phyloP scores from a whole-genome alignment of 2,888 invertebrate genomes.

The Anorthoa munda region DNA sequence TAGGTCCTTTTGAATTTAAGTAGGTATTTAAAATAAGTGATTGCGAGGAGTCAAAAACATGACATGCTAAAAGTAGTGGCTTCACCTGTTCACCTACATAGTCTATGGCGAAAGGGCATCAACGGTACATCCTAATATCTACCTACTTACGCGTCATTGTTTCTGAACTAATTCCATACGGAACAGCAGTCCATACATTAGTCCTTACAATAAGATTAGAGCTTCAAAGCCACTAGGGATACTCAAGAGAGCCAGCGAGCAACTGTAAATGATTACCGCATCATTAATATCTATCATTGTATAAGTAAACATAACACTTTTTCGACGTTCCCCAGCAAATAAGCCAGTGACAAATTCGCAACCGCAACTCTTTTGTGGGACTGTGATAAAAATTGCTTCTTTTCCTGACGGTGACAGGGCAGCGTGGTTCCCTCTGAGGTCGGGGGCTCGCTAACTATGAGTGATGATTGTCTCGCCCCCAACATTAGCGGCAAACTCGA shows the following conservation, averaged over 20 bases:
- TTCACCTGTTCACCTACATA: conserved; percentile 1
- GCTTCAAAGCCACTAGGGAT: conserved; percentile 38
- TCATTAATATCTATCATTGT: conserved; percentile 85
- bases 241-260: conserved; percentile 33
- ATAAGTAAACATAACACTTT: conserved; percentile 77
- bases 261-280: conserved; percentile 65
- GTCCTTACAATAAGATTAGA: conserved; percentile 37
- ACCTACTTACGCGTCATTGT: conserved; percentile 13
- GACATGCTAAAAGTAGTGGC: too few relatives aligned
- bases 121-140: background rate
- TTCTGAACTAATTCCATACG: conserved; percentile 14
- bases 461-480: conserved; percentile 86
- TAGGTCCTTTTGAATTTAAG: background rate
- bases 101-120: background rate
- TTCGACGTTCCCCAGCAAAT: conserved; percentile 77
- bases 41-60: background rate
- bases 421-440: conserved; percentile 76
- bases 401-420: conserved; percentile 83
- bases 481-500: conserved; percentile 76
- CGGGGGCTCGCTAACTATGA: conserved; percentile 86
- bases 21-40: background rate
- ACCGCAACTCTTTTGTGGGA: conserved; percentile 88
- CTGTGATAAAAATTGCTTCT: conserved; percentile 86
- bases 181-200: background rate
- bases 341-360: conserved; percentile 87